Percentiles rank a stretch among this genome's conserved stretches.
Evolutionary conservation across 2,888 invertebrate species (phyloP).

Genomic region (Drosophila pseudotakahashii): DNA sequence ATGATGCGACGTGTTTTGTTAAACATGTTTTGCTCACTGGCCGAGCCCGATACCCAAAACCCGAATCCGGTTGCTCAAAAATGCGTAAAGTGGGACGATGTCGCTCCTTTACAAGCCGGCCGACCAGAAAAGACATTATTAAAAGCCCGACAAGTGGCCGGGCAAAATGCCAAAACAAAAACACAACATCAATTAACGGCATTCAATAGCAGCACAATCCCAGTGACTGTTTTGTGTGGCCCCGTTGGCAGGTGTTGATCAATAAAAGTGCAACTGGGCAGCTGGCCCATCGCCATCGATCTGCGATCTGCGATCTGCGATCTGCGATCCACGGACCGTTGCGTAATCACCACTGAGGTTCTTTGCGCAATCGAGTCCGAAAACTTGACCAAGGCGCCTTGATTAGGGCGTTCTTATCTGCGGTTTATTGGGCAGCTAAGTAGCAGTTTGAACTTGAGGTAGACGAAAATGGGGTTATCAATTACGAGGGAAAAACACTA

Average conservation of each 20-base stretch:
- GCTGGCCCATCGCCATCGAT: constrained; percentile 37
- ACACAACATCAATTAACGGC: constrained; percentile 74
- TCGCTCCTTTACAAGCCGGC: constrained; percentile 71
- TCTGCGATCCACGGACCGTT: constrained; percentile 30
- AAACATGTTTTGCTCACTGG: constrained; percentile 66
- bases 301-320: constrained; percentile 11
- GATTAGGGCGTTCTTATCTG: constrained; percentile 38
- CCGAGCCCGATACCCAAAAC: constrained; percentile 14
- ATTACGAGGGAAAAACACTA: constrained; percentile 5
- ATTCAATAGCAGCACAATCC: constrained; percentile 38
- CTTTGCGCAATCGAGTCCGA: constrained; percentile 46
- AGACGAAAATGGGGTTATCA: constrained; percentile 63
- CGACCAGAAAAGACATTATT: constrained; percentile 54
- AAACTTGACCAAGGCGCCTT: constrained; percentile 63
- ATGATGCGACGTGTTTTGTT: constrained; percentile 67
- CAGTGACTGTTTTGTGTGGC: constrained; percentile 42
- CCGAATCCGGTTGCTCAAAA: constrained; percentile 74
- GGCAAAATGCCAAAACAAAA: constrained; percentile 79
- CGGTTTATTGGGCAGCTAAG: constrained; percentile 1
- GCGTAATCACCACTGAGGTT: constrained; percentile 58
- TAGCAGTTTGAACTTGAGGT: constrained; percentile 45
- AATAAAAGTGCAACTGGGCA: constrained; percentile 65
- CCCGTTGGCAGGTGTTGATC: constrained; percentile 77
- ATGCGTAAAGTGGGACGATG: constrained; percentile 81
- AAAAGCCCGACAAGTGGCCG: constrained; percentile 69